Evolutionary conservation across 1,140 invertebrate genomes (phyloP), one percentile per base, ranked within the genome.

Genomic region (Pogonus chalceus): DNA sequence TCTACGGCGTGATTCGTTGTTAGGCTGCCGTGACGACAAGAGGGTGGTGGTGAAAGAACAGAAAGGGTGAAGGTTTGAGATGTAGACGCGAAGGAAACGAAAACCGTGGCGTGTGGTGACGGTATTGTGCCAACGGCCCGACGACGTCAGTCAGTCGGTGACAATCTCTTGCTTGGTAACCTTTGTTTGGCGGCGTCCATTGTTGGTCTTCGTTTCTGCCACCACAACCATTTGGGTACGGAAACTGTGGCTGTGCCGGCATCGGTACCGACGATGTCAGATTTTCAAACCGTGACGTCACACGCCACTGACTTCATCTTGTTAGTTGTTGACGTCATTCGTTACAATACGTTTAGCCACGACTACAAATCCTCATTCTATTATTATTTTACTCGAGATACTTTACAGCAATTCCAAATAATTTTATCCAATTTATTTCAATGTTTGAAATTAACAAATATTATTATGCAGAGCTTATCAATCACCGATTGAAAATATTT

Each of bases 241-340:
- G 39, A 46, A 49, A 9, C 47, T n/a, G n/a, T n/a, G n/a, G 22
- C 9, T 4, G 47, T 20, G 3, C 18, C 47, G 47, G 3, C n/a
- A n/a, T n/a, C 18, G 22, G 3, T 7, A 20, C 18, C 18, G 3
- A 10, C 47, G 18, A 12, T 43, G 37, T 43, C 37, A 23, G 47
- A 49, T 12, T 14, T 49, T 22, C 20, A 21, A 20, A n/a, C 49
- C 49, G 49, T 51, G 49, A 51, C 49, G 49, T 51, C 49, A 35
- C 23, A 51, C 49, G 18, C 49, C 14, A 35, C 22, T 31, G 49
- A 35, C 23, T 26, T 26, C 49, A 26, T 51, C 49, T 51, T 51
- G 23, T 51, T 24, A 51, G 14, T 24, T 35, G 16, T n/a, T 26
- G 23, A 51, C 49, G 23, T 26, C 23, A 51, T 31, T 51, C 22